Evolutionary conservation across 2,888 invertebrate genomes (phyloP), one percentile per base, ranked within the genome.

Genomic region (Spisula solida): DNA sequence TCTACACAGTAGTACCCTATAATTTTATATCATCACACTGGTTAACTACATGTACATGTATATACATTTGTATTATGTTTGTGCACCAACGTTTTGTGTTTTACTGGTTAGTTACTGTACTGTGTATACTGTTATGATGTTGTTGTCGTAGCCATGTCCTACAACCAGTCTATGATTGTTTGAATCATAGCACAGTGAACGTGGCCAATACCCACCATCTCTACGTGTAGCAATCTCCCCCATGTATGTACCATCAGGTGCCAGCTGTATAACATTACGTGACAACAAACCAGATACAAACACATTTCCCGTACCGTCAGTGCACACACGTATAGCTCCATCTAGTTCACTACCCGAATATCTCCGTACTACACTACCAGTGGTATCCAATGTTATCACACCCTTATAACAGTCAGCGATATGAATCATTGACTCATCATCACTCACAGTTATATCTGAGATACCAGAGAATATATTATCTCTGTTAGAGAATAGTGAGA

Each of bases 301-400:
- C 29, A 81, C 55, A 81, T 55, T 81, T 14, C 81, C 81, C 5
- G 10, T 55, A 20, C 55, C 55, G 29, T 81, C 81, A 31, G 81
- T 81, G 51, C 81, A 81, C 51, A 81, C 29, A 18, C 51, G 55
- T 25, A 6, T 29, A 0, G 55, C 16, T 55, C 25, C 14, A 18
- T 18, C 25, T 18, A 81, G 55, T 29, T 25, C 29, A 1, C 8
- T 51, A 29, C 29, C 81, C 16, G 51, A 55, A 55, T 51, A 81
- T 81, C 51, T n/a, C 81, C 81, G 51, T 25, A 81, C 29, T 8
- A 81, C 81, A n/a, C n/a, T 55, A 5, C 81, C 81, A 25, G 48
- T 51, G 5, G 12, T 55, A 81, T 29, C 31, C 31, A 81, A 29
- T 29, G 81, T 81, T 29, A 81, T 29, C 55, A 81, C 47, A 81